phyloP scores from a whole-genome alignment of 2,113 vertebrate genomes.

The Sterrhoptilus dennistouni region DNA sequence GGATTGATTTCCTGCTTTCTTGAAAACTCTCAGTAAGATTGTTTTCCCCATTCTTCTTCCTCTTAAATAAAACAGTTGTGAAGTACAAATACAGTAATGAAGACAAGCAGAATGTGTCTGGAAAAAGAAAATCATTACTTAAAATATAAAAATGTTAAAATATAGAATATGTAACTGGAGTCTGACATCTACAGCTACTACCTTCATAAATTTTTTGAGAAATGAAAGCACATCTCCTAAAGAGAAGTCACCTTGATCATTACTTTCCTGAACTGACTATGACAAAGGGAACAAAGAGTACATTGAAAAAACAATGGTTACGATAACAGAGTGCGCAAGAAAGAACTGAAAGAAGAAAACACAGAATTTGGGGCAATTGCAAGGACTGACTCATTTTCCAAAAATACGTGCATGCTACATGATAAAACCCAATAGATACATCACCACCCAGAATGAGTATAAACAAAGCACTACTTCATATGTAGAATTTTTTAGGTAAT shows the following conservation, averaged over 20 bases:
- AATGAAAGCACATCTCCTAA: background rate
- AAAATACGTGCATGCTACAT: background rate
- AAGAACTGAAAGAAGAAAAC: background rate
- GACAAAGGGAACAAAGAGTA: background rate
- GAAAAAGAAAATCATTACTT: background rate
- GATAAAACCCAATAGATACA: background rate
- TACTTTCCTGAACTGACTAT: background rate
- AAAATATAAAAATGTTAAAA: background rate
- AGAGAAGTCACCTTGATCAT: background rate
- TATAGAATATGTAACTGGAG: background rate
- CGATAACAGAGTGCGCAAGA: background rate
- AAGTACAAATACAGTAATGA: background rate
- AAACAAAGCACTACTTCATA: background rate
- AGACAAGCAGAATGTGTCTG: background rate
- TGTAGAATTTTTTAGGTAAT: background rate
- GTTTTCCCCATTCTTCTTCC: background rate
- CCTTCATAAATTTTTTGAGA: background rate
- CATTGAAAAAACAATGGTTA: background rate
- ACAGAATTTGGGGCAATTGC: background rate
- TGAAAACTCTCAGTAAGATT: background rate
- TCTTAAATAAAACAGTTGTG: background rate
- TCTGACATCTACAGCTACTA: background rate
- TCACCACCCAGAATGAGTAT: background rate
- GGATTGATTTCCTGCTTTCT: background rate
- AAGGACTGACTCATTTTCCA: constrained; percentile 1